Evolutionary conservation across 2,113 vertebrate species (phyloP), one percentile per base, ranked within the genome.

Genomic region (Onychorhynchus coronatus): DNA sequence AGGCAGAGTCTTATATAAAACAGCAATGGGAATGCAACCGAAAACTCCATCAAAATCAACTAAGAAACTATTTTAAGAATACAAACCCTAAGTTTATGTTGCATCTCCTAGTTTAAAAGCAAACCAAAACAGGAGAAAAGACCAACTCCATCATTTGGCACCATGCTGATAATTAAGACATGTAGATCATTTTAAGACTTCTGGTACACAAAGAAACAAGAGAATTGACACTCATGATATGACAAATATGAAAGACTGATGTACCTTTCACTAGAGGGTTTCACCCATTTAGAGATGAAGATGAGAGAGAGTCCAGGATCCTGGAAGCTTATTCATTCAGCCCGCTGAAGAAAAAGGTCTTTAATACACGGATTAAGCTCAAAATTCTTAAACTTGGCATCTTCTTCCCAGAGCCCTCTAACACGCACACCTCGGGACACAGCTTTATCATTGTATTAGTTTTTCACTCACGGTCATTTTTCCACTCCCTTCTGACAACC

Each of bases 381-480:
- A 71, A 39, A 81, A 73, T 8, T 70, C 59, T 47, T 8, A 27
- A 77, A 74, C 4, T 10, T 83, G 20, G n/a, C 31, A 59, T 50
- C 27, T 35, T 76, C 30, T 65, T 74, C 30, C 27, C n/a, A 77
- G 35, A 66, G 22, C 19, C 21, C 12, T 52, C 49, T 73, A 85
- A 72, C 11, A 33, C 4, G 3, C 8, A 15, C 2, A 31, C 10
- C 21, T 72, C 21, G 41, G 5, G 22, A 75, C 42, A 71, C 6
- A 49, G 39, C 12, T 47, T 67, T 8, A 58, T 31, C 16, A 20
- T 6, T 1, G 0, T 27, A 41, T 0, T 37, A 35, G 21, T 44
- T 81, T 77, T 44, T 70, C 10, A 66, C 35, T 49, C 24, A 68
- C 1, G 2, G 28, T 21, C 8, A 33, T 73, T 52, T 62, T 82